These are phyloP conservation scores for Daboia siamensis DNA, from an alignment of 2,113 vertebrate genomes.

Conservation along the genomic window DNA sequence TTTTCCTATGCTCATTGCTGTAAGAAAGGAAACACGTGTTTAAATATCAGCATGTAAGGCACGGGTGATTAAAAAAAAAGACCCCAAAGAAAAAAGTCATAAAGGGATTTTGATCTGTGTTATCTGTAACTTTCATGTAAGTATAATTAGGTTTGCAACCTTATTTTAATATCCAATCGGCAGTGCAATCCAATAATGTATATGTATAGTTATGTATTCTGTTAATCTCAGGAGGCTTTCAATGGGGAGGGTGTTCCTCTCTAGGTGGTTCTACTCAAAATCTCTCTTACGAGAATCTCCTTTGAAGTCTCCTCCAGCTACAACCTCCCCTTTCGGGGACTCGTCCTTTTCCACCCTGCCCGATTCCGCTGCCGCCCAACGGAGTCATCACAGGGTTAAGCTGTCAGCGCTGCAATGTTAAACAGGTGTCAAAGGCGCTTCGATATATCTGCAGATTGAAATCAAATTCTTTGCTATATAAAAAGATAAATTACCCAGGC, in stretches of 20 bases:
- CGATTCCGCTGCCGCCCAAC: neutral
- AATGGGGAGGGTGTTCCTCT: neutral
- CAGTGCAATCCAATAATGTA: neutral
- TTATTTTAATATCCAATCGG: neutral
- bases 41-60: neutral
- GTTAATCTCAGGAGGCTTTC: neutral
- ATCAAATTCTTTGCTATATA: conserved; percentile 78
- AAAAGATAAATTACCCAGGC: conserved; percentile 85
- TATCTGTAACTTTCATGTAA: neutral
- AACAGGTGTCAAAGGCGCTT: conserved; percentile 76
- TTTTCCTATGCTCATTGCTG: neutral
- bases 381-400: conserved; percentile 71
- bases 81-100: neutral
- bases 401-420: conserved; percentile 72
- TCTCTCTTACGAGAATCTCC: neutral
- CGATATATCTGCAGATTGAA: conserved; percentile 81
- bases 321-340: neutral
- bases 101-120: neutral
- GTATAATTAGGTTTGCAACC: neutral
- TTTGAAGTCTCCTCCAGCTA: neutral
- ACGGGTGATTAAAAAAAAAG: neutral
- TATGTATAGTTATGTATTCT: neutral
- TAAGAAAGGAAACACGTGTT: neutral
- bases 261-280: neutral
- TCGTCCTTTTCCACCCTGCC: neutral